phyloP scores from a whole-genome alignment of 1,140 invertebrate species.

The Brachionus plicatilis region DNA sequence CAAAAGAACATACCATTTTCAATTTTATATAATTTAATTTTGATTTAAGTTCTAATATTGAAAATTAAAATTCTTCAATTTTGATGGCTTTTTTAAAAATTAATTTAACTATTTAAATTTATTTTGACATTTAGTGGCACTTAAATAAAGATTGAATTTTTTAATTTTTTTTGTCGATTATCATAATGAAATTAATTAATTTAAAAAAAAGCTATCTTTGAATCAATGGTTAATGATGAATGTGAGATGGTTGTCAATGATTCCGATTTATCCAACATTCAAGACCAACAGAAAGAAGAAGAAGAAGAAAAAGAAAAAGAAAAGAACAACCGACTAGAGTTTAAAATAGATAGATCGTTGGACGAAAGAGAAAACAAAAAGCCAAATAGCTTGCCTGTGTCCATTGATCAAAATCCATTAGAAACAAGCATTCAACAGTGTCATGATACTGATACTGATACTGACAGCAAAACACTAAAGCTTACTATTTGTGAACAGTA shows the following conservation, averaged over 20 bases:
- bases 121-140: no score
- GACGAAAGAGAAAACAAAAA: not conserved
- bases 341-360: not conserved
- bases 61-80: no score
- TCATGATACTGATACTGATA: not conserved
- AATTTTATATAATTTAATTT: no score
- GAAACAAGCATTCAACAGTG: not conserved
- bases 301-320: not conserved
- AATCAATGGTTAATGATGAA: not conserved
- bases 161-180: no score
- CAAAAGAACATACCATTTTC: no score
- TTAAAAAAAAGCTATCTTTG: not conserved
- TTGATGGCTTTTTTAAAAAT: no score
- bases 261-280: not conserved
- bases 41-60: no score
- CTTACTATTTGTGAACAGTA: conserved; percentile 14
- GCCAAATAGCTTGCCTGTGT: not conserved
- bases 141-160: no score
- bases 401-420: not conserved
- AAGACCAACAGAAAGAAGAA: not conserved
- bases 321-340: not conserved
- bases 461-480: not conserved
- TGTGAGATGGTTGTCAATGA: not conserved
- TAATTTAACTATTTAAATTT: no score
- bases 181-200: not conserved